These are phyloP conservation scores for Ennomos quercinarius DNA, from an alignment of 2,888 invertebrate species.

Conservation along the genomic window DNA sequence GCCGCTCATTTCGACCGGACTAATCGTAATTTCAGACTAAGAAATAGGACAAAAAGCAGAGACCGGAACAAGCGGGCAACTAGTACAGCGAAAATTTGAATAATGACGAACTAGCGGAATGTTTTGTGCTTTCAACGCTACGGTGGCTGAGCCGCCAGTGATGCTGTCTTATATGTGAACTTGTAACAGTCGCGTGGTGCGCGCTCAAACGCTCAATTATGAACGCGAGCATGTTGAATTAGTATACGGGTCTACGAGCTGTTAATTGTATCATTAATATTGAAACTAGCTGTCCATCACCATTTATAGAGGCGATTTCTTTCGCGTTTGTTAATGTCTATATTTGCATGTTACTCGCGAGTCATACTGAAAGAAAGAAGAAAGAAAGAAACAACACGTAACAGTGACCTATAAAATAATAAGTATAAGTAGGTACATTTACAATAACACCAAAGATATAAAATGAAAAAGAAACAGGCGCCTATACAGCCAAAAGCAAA, in stretches of 20 bases:
- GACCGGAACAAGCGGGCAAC: constrained; percentile 83
- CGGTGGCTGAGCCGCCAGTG: constrained; percentile 58
- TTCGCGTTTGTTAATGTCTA: constrained; percentile 7
- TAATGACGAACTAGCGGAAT: constrained; percentile 83
- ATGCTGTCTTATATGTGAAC: constrained; percentile 52
- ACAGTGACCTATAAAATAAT: no score
- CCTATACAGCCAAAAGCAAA: no score
- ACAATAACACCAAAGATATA: no score
- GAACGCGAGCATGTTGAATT: constrained; percentile 36
- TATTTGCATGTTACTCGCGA: no score
- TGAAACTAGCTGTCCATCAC: constrained; percentile 21
- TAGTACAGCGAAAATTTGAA: constrained; percentile 83
- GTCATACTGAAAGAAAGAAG: no score
- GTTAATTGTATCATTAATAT: constrained; percentile 32
- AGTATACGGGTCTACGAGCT: constrained; percentile 33
- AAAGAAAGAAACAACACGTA: no score
- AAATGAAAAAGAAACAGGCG: no score
- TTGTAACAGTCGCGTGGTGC: constrained; percentile 52
- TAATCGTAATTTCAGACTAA: constrained; percentile 82
- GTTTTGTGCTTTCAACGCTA: constrained; percentile 75
- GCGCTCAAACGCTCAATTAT: constrained; percentile 28
- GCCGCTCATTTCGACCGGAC: constrained; percentile 76
- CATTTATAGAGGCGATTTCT: constrained; percentile 11
- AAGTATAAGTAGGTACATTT: no score
- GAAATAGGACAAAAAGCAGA: constrained; percentile 80